Conservation (phyloP, 2,113 vertebrate species). For the Hiodon alosoides region DNA sequence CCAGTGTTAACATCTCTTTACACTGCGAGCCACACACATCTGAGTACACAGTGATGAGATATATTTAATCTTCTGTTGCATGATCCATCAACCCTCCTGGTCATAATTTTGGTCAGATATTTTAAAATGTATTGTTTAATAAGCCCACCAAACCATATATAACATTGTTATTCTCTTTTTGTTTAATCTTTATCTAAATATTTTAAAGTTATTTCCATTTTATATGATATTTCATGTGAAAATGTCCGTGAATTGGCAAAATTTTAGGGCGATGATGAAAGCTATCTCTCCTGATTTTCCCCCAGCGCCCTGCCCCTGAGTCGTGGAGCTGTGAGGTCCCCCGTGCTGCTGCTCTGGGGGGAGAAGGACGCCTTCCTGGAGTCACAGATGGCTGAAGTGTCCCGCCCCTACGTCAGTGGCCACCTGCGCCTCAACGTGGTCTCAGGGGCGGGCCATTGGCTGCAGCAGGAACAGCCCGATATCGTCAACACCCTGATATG, state of each 20-base stretch:
- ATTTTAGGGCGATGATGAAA: not conserved
- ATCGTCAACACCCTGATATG: constrained; percentile 96
- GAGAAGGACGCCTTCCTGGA: constrained; percentile 90
- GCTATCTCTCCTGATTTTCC: not conserved
- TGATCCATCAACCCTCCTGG: no score
- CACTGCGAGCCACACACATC: no score
- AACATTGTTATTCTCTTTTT: no score
- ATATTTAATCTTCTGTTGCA: no score
- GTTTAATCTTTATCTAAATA: no score
- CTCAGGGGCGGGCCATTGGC: constrained; percentile 92
- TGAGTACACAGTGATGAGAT: no score
- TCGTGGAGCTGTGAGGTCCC: constrained; percentile 78
- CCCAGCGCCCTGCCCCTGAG: constrained; percentile 82
- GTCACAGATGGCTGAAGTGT: constrained; percentile 90
- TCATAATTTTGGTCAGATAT: no score
- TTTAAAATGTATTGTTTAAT: no score
- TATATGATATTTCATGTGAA: not conserved
- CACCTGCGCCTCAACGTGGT: constrained; percentile 91
- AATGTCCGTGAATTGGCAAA: not conserved
- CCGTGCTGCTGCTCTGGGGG: constrained; percentile 89
- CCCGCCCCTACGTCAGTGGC: constrained; percentile 85
- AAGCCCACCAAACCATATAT: no score
- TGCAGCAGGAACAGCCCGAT: constrained; percentile 96
- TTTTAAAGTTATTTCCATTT: not conserved
- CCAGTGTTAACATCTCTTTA: no score